Conservation (phyloP, 2,888 invertebrate genomes). For the Hydropsyche betteni region DNA sequence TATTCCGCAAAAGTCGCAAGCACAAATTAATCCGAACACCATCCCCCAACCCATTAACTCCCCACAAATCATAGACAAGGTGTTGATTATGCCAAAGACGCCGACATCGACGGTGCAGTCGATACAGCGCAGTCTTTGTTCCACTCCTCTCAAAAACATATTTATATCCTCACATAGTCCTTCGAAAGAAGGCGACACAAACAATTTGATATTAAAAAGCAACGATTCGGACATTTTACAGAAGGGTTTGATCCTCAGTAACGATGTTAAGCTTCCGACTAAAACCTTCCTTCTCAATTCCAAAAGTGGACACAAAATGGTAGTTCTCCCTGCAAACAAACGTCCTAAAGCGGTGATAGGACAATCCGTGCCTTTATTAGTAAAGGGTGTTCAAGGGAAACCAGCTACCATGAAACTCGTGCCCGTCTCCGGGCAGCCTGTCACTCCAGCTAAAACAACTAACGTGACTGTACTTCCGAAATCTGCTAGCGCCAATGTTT, state of each 20-base stretch:
- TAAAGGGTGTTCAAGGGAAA: constrained; percentile 61
- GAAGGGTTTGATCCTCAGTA: constrained; percentile 59
- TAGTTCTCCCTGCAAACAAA: constrained; percentile 63
- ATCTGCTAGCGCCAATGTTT: constrained; percentile 46
- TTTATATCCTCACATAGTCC: constrained; percentile 58
- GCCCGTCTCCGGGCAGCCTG: constrained; percentile 61
- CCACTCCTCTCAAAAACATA: constrained; percentile 58
- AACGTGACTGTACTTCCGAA: constrained; percentile 58
- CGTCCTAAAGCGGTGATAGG: constrained; percentile 61
- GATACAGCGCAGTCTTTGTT: constrained; percentile 46
- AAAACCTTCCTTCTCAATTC: constrained; percentile 64
- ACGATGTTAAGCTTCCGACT: constrained; percentile 64
- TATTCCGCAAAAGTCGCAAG: constrained; percentile 48
- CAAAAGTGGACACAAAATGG: constrained; percentile 65
- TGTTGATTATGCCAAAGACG: constrained; percentile 62
- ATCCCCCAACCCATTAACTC: constrained; percentile 57
- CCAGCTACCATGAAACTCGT: constrained; percentile 62
- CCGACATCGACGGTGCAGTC: constrained; percentile 44
- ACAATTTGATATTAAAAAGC: constrained; percentile 57
- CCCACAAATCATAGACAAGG: constrained; percentile 59
- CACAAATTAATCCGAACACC: constrained; percentile 44
- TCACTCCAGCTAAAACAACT: constrained; percentile 54
- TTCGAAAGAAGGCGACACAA: constrained; percentile 56
- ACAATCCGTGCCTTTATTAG: constrained; percentile 60
- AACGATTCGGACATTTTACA: constrained; percentile 59